A percentile compares a stretch with the other conserved stretches of the same genome.
Conservation (phyloP, 2,113 vertebrate species). For the Ctenodactylus gundi region DNA sequence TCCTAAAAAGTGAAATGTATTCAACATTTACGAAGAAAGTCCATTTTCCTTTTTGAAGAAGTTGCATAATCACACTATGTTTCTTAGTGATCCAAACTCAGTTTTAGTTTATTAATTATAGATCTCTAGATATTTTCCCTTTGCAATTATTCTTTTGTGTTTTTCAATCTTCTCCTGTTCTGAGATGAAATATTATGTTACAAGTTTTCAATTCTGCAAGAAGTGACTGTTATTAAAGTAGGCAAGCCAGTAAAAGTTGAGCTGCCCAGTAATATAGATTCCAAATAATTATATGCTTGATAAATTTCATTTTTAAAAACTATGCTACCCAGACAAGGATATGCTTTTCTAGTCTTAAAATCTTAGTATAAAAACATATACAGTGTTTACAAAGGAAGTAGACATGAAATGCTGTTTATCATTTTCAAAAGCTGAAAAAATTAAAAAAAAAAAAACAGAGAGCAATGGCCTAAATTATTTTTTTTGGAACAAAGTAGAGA, state of each 20-base stretch:
- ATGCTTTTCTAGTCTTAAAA: conserved; percentile 28
- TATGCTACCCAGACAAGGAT: not conserved
- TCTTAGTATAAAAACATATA: not conserved
- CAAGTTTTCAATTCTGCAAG: not conserved
- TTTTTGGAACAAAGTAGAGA: not conserved
- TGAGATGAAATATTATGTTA: not conserved
- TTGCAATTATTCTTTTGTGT: not conserved
- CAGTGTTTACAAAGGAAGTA: conserved; percentile 10
- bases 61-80: not conserved
- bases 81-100: not conserved
- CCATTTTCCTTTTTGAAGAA: not conserved
- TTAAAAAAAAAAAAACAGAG: too few relatives aligned
- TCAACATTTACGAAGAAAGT: not conserved
- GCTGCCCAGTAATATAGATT: not conserved
- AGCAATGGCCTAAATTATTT: not conserved
- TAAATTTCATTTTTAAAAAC: not conserved
- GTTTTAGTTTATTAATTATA: not conserved
- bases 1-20: not conserved
- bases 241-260: not conserved
- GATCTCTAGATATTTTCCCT: not conserved
- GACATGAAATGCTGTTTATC: not conserved
- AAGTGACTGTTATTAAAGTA: not conserved
- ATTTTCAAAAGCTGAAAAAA: not conserved
- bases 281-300: not conserved
- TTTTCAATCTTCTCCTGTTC: not conserved